A percentile compares a stretch with the other conserved stretches of the same genome.
Conservation (phyloP, 1,140 invertebrate genomes). For the Psilanteris sp. region DNA sequence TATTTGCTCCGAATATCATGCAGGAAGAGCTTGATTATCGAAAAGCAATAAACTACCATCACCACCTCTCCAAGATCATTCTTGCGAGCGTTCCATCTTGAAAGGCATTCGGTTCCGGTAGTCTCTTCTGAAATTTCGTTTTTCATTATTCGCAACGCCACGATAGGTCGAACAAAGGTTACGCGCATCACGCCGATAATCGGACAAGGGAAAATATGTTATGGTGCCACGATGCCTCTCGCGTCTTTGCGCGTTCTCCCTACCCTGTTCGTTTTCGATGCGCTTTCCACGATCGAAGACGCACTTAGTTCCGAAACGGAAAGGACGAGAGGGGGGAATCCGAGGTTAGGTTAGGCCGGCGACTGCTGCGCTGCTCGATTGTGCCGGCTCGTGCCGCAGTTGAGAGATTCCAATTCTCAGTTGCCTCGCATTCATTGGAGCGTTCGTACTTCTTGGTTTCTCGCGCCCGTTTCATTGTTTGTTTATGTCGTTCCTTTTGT, state of each 20-base stretch:
- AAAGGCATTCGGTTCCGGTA: not conserved
- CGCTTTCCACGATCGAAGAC: conserved; percentile 65
- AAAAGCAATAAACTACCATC: no score
- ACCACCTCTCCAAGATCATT: no score
- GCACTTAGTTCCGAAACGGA: conserved; percentile 44
- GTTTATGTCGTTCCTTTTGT: conserved; percentile 1
- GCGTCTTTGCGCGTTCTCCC: conserved; percentile 41
- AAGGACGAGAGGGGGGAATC: conserved; percentile 31
- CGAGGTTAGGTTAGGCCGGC: conserved; percentile 57
- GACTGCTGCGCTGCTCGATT: conserved; percentile 28
- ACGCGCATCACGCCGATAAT: conserved; percentile 25
- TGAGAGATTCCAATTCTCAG: conserved; percentile 58
- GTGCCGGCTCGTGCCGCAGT: conserved; percentile 43
- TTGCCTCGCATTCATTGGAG: conserved; percentile 65
- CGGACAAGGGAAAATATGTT: conserved; percentile 63
- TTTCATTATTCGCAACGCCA: conserved; percentile 4
- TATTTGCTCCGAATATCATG: no score
- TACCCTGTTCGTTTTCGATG: conserved; percentile 18
- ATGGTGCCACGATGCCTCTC: conserved; percentile 58
- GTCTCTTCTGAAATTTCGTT: not conserved
- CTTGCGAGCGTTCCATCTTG: no score
- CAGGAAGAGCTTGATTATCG: no score
- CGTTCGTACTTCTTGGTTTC: conserved; percentile 21
- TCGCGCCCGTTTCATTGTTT: not conserved
- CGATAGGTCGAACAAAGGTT: conserved; percentile 33